Conservation (phyloP, 2,797 vertebrate genomes). For the Phylloscopus collybita region DNA sequence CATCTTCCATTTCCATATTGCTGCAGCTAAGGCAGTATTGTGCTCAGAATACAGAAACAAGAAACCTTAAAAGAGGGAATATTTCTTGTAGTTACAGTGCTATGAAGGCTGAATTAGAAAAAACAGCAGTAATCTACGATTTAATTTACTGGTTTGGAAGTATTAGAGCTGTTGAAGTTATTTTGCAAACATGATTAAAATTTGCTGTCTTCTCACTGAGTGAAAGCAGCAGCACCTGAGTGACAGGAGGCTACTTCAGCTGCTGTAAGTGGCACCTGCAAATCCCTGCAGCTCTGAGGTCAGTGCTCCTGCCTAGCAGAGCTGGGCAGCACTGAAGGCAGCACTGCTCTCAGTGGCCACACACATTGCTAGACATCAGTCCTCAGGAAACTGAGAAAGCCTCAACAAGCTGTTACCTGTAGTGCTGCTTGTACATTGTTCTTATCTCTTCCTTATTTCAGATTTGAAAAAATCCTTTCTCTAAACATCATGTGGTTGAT, state of each 20-base stretch:
- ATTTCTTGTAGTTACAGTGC: background rate
- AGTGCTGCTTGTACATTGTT: background rate
- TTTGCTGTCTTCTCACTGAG: background rate
- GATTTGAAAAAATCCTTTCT: background rate
- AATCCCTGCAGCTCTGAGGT: background rate
- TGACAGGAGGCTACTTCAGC: background rate
- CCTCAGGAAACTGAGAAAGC: background rate
- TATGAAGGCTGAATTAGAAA: background rate
- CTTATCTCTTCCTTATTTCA: background rate
- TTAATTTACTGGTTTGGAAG: background rate
- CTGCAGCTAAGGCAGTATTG: background rate
- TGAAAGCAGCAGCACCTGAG: background rate
- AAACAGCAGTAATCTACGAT: background rate
- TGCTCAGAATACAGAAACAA: background rate
- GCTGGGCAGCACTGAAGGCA: background rate
- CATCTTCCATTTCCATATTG: background rate
- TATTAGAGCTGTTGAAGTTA: background rate
- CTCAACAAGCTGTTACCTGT: background rate
- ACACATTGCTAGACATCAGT: fast-evolving
- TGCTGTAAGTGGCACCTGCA: background rate
- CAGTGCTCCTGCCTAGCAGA: background rate
- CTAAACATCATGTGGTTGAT: background rate
- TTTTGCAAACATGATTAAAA: background rate
- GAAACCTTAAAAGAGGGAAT: background rate
- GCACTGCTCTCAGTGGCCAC: background rate